Conservation (phyloP, 2,888 invertebrate genomes). For the Panorpa germanica region DNA sequence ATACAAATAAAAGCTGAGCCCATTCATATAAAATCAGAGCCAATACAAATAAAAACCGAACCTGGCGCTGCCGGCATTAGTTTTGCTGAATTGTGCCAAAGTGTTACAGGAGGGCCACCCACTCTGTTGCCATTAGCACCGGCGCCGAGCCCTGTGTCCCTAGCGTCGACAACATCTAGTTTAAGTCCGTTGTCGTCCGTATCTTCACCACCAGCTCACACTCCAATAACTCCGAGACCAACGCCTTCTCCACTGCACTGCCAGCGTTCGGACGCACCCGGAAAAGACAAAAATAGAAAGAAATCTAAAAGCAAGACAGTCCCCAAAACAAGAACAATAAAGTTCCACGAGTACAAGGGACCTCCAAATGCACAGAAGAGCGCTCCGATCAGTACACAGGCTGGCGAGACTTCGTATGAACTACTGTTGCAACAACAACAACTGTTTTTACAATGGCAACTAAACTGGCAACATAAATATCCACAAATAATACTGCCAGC, state of each 20-base stretch:
- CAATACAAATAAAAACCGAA: too few relatives aligned
- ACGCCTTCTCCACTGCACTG: constrained; percentile 27
- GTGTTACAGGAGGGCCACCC: constrained; percentile 27
- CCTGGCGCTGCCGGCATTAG: constrained; percentile 25
- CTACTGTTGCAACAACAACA: constrained; percentile 87
- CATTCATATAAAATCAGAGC: constrained; percentile 21
- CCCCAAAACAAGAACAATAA: constrained; percentile 74
- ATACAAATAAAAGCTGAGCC: constrained; percentile 8
- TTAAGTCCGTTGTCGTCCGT: constrained; percentile 45
- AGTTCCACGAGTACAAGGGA: constrained; percentile 94
- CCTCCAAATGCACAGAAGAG: constrained; percentile 71
- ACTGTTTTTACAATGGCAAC: constrained; percentile 69
- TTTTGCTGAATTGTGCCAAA: constrained; percentile 39
- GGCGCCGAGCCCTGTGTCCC: constrained; percentile 25
- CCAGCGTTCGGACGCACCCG: constrained; percentile 35
- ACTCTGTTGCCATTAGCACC: constrained; percentile 29
- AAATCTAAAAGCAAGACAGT: constrained; percentile 64
- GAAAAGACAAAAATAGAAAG: constrained; percentile 65
- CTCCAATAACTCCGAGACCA: constrained; percentile 31
- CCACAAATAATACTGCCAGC: constrained; percentile 68
- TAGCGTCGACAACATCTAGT: constrained; percentile 46
- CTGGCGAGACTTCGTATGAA: constrained; percentile 70
- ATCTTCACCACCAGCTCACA: constrained; percentile 42
- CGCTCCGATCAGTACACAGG: constrained; percentile 28
- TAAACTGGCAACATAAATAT: constrained; percentile 67